Evolutionary conservation across 1,140 invertebrate genomes (phyloP), one percentile per base, ranked within the genome.

Genomic region (Rhynchophorus ferrugineus): DNA sequence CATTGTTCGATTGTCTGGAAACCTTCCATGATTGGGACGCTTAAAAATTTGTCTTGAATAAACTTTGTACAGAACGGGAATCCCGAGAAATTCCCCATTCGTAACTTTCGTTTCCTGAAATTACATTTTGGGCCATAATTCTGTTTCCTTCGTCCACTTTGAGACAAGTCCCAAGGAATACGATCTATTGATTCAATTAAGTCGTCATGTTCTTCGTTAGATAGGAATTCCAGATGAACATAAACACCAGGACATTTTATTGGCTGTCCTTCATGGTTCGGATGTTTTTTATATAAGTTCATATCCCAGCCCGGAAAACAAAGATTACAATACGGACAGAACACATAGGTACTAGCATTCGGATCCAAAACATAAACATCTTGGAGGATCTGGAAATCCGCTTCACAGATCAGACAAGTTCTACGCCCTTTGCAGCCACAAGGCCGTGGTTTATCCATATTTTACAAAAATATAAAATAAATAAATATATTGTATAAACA

Each of bases 81-180:
- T 1, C 96, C 96, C 47, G 76, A 72, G 64, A 99, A 99, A 24
- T 76, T 69, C 0, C 84, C 88, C 39, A 81, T 51, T 53, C 80
- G 83, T 13, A 98, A 69, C 70, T 91, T 95, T 58, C 81, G 79
- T 66, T 92, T 95, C 65, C 98, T 98, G 66, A 99, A 99, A 73
- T 99, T 99, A 17, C 94, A 93, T 74, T 97, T 97, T 2, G 96
- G 95, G 9, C 96, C 96, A 76, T 85, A 99, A 72, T 99, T 98
- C 81, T 96, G 93, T 72, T 98, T 98, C 54, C 89, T 80, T 44
- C 96, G 76, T 2, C 95, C 96, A 71, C 94, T 98, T 72, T 98
- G 95, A 1, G 95, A 98, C 24, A 78, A 73, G 54, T 87, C 82
- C 94, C 95, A 99, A 3, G 85, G 81, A 41, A 91, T 73, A 44